Evolutionary conservation across 2,888 invertebrate genomes (phyloP), one percentile per base, ranked within the genome.

Genomic region (Leucoptera coffeella): DNA sequence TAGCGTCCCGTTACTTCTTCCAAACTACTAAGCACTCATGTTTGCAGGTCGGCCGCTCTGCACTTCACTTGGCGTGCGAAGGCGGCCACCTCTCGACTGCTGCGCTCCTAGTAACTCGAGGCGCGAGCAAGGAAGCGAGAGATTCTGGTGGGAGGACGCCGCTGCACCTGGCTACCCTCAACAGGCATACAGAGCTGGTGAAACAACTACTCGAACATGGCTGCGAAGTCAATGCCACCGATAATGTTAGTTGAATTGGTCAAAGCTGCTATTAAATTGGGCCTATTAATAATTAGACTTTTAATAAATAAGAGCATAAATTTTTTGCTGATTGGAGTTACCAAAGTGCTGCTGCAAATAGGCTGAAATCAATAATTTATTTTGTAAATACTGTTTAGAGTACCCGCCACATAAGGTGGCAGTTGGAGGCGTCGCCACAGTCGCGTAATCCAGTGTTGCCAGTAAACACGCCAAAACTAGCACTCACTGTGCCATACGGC

Each of bases 141-240:
- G 86, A 87, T 45, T 72, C 74, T 38, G 78, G 79, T 10, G 86
- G 85, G 9, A 80, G 74, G 38, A 82, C 84, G 4, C 82, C 87
- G 1, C 69, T 89, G 14, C 87, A 88, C 44, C 72, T 83, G 26
- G 85, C 87, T 1, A 80, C 85, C 1, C 81, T 83, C 37, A 80
- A 82, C 42, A 78, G 85, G 35, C 82, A 85, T 42, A 78, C 84
- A 1, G 79, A 77, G 35, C 71, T 86, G 11, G 85, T 83, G n/a
- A 74, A 77, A 34, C 57, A 79, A 23, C 59, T 89, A 26, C 59
- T 88, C 25, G 80, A 82, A 12, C 72, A 73, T 14, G 81, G 82
- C 8, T 81, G 82, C 25, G 69, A 75, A 29, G 75, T 78, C 1
- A 78, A 82, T 27, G 53, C 64, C 10, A 48, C 50, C 1, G 67